Evolutionary conservation across 1,140 invertebrate genomes (phyloP), one percentile per base, ranked within the genome.

Genomic region (Nomia melanderi): DNA sequence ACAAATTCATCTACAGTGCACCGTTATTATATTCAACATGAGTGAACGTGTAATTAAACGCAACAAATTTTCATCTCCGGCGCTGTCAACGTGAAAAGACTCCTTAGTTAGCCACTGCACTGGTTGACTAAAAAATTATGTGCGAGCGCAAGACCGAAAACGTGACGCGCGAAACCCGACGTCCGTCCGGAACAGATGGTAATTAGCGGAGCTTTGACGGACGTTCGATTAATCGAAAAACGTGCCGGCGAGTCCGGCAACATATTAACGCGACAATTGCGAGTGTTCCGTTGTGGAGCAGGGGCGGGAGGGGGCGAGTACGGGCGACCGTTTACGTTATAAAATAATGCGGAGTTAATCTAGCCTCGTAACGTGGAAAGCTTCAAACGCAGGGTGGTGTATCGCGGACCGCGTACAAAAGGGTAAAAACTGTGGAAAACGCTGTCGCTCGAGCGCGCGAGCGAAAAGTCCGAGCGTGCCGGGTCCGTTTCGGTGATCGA

Each of bases 391-490:
- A 33, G 56, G n/a, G n/a, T 44, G 41, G 41, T 78, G 65, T 75
- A 75, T 66, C 70, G 77, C 72, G 23, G 39, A 47, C 54, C 20
- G 63, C 47, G 66, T 70, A 75, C 65, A 67, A 78, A 82, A 82
- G 64, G 29, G 39, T 60, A 64, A 73, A 72, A 75, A 62, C 59
- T 59, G 17, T 74, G 77, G 66, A 59, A 69, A 76, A 70, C n/a
- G 72, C 82, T 64, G 78, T 84, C n/a, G n/a, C n/a, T 83, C 44
- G 77, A 70, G 56, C 81, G 56, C 81, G 73, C 29, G 70, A 70
- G 12, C 54, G 67, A 73, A 83, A 84, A 84, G 66, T 83, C 64
- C 74, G 47, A 41, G 47, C 59, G 27, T 56, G 53, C 27, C 41
- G 65, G 66, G 62, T 12, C 39, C 65, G 44, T 47, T 54, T 12